These are phyloP conservation scores for Brenthis hecate DNA, from an alignment of 2,888 invertebrate genomes.

Conservation along the genomic window DNA sequence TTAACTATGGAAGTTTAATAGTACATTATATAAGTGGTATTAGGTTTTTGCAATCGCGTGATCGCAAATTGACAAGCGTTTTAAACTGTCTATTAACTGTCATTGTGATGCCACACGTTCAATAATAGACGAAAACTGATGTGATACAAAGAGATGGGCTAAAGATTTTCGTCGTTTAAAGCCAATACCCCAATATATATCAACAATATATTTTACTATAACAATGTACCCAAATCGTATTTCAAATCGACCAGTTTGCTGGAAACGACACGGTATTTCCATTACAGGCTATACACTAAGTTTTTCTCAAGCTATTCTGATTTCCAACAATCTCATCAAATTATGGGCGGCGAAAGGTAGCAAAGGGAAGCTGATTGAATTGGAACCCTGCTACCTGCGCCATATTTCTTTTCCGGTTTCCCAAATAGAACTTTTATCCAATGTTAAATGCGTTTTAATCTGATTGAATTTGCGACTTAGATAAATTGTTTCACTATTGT, in stretches of 20 bases:
- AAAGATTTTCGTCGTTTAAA: not conserved
- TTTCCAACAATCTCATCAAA: slow-evolving; percentile 81
- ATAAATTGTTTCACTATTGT: slow-evolving; percentile 57
- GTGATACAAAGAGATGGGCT: not conserved
- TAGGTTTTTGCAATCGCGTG: slow-evolving; percentile 11
- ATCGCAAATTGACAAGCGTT: slow-evolving; percentile 17
- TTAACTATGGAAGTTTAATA: not conserved
- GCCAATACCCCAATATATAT: not conserved
- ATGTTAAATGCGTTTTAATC: slow-evolving; percentile 81
- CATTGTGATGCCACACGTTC: slow-evolving; percentile 9
- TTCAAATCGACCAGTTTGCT: slow-evolving; percentile 42
- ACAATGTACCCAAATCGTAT: slow-evolving; percentile 35
- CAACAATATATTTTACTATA: slow-evolving; percentile 27
- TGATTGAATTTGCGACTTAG: slow-evolving; percentile 76
- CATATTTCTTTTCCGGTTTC: slow-evolving; percentile 76
- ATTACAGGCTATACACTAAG: slow-evolving; percentile 59
- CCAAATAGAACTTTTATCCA: slow-evolving; percentile 77
- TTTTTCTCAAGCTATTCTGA: slow-evolving; percentile 70
- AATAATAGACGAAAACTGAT: slow-evolving; percentile 1
- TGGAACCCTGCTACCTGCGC: slow-evolving; percentile 72
- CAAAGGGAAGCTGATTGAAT: slow-evolving; percentile 79
- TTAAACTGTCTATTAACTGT: slow-evolving; percentile 23
- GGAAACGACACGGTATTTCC: slow-evolving; percentile 61
- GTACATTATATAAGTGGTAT: not conserved
- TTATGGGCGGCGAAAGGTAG: slow-evolving; percentile 65